Evolutionary conservation across 2,113 vertebrate genomes (phyloP).

Genomic region (Gavia stellata): DNA sequence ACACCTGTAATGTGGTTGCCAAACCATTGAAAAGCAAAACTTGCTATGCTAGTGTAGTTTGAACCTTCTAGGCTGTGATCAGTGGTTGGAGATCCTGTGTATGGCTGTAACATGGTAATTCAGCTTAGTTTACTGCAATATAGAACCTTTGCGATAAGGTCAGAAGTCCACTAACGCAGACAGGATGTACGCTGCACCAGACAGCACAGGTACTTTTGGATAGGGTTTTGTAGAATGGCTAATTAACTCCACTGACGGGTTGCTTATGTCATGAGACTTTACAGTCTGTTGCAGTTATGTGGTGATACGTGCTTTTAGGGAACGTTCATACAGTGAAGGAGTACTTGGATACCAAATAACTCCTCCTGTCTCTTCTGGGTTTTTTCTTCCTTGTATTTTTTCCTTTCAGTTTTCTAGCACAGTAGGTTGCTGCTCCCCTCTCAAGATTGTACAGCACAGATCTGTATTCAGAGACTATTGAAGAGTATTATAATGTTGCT

Average conservation of each 20-base stretch:
- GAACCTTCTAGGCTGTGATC: background rate
- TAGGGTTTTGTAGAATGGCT: background rate
- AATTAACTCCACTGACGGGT: background rate
- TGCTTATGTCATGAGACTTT: background rate
- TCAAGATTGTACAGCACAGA: background rate
- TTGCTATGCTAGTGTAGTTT: background rate
- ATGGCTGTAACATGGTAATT: background rate
- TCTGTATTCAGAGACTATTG: background rate
- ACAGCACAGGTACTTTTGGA: background rate
- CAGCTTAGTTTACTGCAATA: background rate
- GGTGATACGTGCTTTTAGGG: background rate
- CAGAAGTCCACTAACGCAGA: background rate
- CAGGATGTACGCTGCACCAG: background rate
- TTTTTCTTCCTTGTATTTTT: background rate
- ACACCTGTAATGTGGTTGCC: background rate
- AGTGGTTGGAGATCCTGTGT: background rate
- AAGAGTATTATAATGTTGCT: background rate
- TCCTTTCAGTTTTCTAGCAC: background rate
- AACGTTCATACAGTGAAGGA: background rate
- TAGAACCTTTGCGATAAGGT: background rate
- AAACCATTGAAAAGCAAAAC: background rate
- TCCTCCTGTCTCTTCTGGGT: background rate
- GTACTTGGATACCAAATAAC: background rate
- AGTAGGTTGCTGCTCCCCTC: background rate
- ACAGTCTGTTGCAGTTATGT: background rate